Conservation (phyloP, 2,113 vertebrate species). For the Aythya baeri region DNA sequence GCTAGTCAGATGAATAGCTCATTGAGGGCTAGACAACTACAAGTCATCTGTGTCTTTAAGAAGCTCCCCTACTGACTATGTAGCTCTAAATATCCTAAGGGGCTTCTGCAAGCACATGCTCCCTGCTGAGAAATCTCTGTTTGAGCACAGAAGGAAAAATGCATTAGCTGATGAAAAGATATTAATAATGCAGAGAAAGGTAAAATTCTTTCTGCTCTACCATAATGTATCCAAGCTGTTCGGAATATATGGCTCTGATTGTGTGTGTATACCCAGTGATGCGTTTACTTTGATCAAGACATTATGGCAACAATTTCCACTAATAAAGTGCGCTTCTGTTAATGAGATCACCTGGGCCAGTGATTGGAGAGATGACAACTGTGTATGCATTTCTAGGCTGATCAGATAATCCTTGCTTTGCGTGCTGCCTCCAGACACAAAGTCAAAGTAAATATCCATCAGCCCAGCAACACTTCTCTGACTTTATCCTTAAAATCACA, state of each 20-base stretch:
- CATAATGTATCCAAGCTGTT: background rate
- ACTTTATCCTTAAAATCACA: slow-evolving; percentile 26
- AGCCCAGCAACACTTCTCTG: background rate
- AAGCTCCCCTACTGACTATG: background rate
- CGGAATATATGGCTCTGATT: slow-evolving; percentile 14
- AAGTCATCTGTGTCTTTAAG: background rate
- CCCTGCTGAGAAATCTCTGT: background rate
- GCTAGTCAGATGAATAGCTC: background rate
- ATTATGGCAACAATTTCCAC: slow-evolving; percentile 5
- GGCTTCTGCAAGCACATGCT: background rate
- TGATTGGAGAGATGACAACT: background rate
- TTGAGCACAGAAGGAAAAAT: slow-evolving; percentile 6
- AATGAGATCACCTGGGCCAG: slow-evolving; percentile 47
- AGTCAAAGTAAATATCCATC: slow-evolving; percentile 54
- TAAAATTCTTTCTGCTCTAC: background rate
- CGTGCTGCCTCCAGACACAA: slow-evolving; percentile 20
- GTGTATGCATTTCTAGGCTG: background rate
- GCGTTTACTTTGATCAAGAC: slow-evolving; percentile 7
- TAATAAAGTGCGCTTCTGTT: background rate
- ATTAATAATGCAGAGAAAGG: slow-evolving; percentile 42
- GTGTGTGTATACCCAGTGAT: background rate
- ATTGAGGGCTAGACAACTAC: background rate
- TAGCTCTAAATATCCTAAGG: background rate
- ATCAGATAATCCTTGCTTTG: background rate
- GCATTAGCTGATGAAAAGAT: background rate